Base-by-base conservation (phyloP, 2,113 vertebrate species). In the Proteles cristata region DNA sequence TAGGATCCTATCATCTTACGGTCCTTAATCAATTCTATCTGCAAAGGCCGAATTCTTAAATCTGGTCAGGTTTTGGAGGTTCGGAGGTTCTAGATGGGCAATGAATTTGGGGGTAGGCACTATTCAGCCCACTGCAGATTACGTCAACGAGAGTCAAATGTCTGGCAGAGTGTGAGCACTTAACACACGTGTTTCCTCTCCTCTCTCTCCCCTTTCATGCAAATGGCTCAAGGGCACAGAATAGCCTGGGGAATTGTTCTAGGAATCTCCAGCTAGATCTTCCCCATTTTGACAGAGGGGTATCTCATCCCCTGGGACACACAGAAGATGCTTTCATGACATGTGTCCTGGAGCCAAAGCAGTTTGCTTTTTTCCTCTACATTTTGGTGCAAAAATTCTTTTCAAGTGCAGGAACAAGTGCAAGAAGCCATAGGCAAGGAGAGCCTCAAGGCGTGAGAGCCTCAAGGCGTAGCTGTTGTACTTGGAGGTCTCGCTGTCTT, bases 341-440 rank as follows among this genome's bases (percentile, higher is more conserved):
- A 93, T 93, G 45, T 25, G 25, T 35, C 61, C 11, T 39, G n/a
- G 0, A 28, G 39, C 63, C 96, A 86, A 93, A 95, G 28, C 2
- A 90, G 53, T 55, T 45, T 50, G 9, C 14, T 84, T 89, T 86
- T 93, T 76, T 63, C 77, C 86, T 66, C 71, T 88, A 21, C 23
- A 63, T 92, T 95, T 96, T 89, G 33, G 83, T 93, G 97, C 21
- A 74, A 17, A 90, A 91, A 7, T 94, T 39, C 80, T 23, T 93
- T 88, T 87, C 58, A 84, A 80, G 65, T 21, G 7, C 89, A 85
- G 50, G 48, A 89, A 79, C 25, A 69, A 23, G 68, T 86, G 50
- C 74, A 98, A 93, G 31, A 79, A 96, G 65, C 31, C 2, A 25
- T 6, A 79, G 50, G 16, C 0, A 10, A 93, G 50, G 76, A 96